Percentiles rank a stretch among this genome's conserved stretches.
Evolutionary conservation across 2,888 invertebrate genomes (phyloP).

Genomic region (Ormyrus thymus): DNA sequence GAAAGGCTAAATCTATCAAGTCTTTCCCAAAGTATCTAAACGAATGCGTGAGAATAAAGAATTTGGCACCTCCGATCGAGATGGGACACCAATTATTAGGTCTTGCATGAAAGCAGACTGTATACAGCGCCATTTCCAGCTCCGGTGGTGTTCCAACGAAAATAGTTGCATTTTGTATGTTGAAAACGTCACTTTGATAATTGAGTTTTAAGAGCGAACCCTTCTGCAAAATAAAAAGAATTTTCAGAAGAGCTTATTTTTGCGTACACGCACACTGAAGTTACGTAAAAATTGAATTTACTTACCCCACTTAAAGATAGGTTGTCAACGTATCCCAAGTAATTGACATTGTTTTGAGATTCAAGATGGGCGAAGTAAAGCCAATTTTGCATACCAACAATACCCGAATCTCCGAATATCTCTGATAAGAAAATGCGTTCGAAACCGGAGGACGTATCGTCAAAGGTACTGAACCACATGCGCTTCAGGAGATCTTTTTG

Average conservation of each 20-base stretch:
- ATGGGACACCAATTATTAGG: slow-evolving; percentile 76
- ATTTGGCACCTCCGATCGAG: slow-evolving; percentile 71
- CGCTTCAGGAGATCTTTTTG: slow-evolving; percentile 83
- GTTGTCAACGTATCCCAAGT: slow-evolving; percentile 85
- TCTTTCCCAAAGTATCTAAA: slow-evolving; percentile 65
- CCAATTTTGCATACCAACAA: slow-evolving; percentile 91
- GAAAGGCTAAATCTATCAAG: slow-evolving; percentile 64
- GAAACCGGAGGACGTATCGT: slow-evolving; percentile 90
- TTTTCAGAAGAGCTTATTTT: background rate
- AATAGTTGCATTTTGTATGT: slow-evolving; percentile 74
- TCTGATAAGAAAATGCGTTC: slow-evolving; percentile 95
- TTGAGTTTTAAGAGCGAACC: slow-evolving; percentile 73
- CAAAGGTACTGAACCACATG: slow-evolving; percentile 87
- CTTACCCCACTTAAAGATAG: slow-evolving; percentile 82
- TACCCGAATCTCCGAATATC: slow-evolving; percentile 84
- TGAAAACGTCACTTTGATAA: slow-evolving; percentile 72
- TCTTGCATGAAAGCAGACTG: slow-evolving; percentile 77
- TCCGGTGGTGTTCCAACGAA: slow-evolving; percentile 78
- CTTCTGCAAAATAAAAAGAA: slow-evolving; percentile 65
- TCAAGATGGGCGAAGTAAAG: slow-evolving; percentile 81
- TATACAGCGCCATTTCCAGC: slow-evolving; percentile 79
- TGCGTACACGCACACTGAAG: background rate
- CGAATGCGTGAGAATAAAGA: slow-evolving; percentile 71
- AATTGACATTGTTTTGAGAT: slow-evolving; percentile 83
- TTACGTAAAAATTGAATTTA: slow-evolving; percentile 52